phyloP scores from a whole-genome alignment of 2,797 vertebrate species.

The Pseudochirops corinnae region DNA sequence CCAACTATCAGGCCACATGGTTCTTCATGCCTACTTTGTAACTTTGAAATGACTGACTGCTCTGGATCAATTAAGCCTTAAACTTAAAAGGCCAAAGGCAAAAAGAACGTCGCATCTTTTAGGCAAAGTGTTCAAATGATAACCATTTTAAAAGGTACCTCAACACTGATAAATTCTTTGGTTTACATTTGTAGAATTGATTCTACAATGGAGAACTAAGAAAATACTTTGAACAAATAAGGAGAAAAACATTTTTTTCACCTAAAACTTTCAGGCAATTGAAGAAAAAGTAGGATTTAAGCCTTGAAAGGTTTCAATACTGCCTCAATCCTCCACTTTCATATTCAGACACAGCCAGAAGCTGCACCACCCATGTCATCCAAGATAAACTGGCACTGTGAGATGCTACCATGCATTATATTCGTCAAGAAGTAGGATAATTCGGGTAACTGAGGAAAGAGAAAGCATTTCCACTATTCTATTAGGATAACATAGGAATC shows the following conservation, averaged over 20 bases:
- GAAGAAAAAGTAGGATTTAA: conserved; percentile 11
- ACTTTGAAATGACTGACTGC: conserved; percentile 16
- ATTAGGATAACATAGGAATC: not conserved
- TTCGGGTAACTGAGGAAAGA: not conserved
- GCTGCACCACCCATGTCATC: not conserved
- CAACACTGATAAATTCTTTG: not conserved
- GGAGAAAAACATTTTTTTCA: conserved; percentile 32
- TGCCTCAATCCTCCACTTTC: not conserved
- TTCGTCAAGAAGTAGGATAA: not conserved
- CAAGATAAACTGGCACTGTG: not conserved
- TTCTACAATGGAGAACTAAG: not conserved
- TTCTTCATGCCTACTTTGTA: not conserved
- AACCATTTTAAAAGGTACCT: not conserved
- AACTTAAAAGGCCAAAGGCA: not conserved
- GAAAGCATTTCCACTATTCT: not conserved
- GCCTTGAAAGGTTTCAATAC: not conserved
- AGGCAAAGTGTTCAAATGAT: not conserved
- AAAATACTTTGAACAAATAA: not conserved
- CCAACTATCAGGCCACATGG: not conserved
- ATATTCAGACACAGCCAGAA: rapidly evolving
- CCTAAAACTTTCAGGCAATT: not conserved
- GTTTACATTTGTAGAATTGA: not conserved
- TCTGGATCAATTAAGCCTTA: not conserved
- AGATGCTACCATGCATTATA: not conserved
- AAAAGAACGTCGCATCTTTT: conserved; percentile 14